These are phyloP conservation scores for Temnopleurus reevesii DNA, from an alignment of 53 echinoderm and acorn worm genomes.

Conservation along the genomic window DNA sequence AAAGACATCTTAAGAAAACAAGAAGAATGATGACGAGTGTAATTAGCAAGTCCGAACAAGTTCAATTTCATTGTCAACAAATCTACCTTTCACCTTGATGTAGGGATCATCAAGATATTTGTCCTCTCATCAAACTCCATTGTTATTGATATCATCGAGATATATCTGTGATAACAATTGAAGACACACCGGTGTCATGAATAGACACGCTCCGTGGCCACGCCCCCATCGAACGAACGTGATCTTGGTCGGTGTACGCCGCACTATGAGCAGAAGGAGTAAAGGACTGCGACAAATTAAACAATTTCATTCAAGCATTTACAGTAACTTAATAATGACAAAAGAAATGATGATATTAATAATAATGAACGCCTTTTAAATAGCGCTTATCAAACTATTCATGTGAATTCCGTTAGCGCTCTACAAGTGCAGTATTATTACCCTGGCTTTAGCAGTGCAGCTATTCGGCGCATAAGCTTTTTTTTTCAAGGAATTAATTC, in stretches of 20 bases:
- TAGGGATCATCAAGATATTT: background rate
- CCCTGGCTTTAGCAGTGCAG: too few species aligned
- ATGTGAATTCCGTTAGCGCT: too few species aligned
- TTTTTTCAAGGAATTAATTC: too few species aligned
- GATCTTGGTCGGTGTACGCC: background rate
- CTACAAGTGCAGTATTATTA: too few species aligned
- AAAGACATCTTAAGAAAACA: too few species aligned
- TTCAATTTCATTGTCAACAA: background rate
- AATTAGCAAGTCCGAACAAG: slow-evolving; percentile 11
- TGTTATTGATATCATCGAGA: background rate
- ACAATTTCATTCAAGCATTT: too few species aligned
- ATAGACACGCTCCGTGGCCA: background rate
- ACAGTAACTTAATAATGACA: background rate
- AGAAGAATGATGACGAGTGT: too few species aligned
- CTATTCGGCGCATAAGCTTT: too few species aligned
- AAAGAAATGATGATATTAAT: too few species aligned
- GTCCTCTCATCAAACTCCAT: background rate
- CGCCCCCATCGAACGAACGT: background rate
- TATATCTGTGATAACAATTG: background rate
- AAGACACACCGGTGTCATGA: background rate
- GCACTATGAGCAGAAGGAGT: background rate
- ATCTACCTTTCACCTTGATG: background rate
- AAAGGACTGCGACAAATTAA: too few species aligned
- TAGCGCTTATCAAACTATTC: background rate
- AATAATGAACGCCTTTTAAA: too few species aligned